Base-by-base conservation (phyloP, 2,113 vertebrate genomes). In the Varanus komodoensis region DNA sequence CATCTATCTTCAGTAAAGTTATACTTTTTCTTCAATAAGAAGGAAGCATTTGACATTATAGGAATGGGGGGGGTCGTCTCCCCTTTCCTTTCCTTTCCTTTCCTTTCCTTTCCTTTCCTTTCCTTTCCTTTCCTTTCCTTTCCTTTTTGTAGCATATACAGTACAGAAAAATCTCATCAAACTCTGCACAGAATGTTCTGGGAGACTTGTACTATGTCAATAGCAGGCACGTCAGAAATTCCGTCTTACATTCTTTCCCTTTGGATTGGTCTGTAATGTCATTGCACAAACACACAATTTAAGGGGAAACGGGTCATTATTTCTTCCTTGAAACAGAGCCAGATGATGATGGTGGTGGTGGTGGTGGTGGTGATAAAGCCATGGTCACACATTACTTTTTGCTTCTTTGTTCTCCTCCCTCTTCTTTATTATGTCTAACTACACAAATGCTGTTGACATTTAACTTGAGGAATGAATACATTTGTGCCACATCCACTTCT, bases 221-320 rank as follows among this genome's bases (percentile, higher is more conserved):
- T 48, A 84, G 48, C 21, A 91, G 67, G 86, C 52, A 89, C 87
- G 86, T 12, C 11, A 89, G 75, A 92, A 82, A 90, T 87, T 87
- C 92, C 85, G 52, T 78, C 25, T 86, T 90, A 34, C 57, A 90
- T 94, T 91, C 87, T 92, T 92, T 92, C 48, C 38, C 91, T 78
- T 90, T 92, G 38, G 78, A 91, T 92, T 94, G 87, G 87, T 71
- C 32, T 89, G 71, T 86, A 89, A n/a, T 84, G 57, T 11, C 83
- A 87, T 93, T 94, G 92, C 85, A 64, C 61, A 64, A 64, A 64
- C 61, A 86, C 64, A 88, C 6, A 92, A 74, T 88, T 67, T 12
- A 90, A 88, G 71, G 50, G 14, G 7, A n/a, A 87, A 89, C 89
- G 0, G 0, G 64, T 91, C 3, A 88, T 82, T 90, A 81, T 89